Conservation (phyloP, 2,797 vertebrate species). For the Limnodromus scolopaceus region DNA sequence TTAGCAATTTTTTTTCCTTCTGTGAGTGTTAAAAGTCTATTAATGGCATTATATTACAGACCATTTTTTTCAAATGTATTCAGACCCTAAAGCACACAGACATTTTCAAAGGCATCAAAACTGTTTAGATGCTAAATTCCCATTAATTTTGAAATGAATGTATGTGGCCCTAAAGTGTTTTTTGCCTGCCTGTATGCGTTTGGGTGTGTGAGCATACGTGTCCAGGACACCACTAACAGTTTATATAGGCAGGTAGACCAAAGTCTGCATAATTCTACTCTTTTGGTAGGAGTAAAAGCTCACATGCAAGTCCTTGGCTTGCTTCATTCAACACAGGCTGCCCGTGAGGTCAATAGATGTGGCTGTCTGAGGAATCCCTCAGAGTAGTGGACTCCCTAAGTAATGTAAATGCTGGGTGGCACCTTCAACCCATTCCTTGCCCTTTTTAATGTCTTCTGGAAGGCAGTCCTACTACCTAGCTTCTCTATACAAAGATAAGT, state of each 20-base stretch:
- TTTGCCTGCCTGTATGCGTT: neutral
- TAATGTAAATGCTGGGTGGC: neutral
- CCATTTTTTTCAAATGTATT: neutral
- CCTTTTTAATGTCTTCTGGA: neutral
- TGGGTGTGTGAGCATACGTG: neutral
- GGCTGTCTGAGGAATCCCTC: neutral
- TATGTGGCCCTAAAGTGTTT: neutral
- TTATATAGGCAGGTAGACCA: neutral
- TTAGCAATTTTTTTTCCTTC: neutral
- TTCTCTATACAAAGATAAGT: neutral
- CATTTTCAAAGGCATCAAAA: neutral
- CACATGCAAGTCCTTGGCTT: neutral
- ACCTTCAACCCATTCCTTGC: neutral
- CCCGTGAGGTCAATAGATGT: neutral
- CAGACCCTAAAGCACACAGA: neutral
- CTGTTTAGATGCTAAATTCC: neutral
- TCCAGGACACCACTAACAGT: neutral
- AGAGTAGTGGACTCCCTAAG: neutral
- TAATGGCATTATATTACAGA: neutral
- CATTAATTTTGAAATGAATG: neutral
- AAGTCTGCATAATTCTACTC: neutral
- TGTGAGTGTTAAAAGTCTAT: neutral
- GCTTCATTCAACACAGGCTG: neutral
- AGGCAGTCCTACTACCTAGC: neutral
- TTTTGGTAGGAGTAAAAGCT: neutral